These are phyloP conservation scores for Paramuricea clavata DNA, from an alignment of 92 coral and sea anemone species.

Conservation along the genomic window DNA sequence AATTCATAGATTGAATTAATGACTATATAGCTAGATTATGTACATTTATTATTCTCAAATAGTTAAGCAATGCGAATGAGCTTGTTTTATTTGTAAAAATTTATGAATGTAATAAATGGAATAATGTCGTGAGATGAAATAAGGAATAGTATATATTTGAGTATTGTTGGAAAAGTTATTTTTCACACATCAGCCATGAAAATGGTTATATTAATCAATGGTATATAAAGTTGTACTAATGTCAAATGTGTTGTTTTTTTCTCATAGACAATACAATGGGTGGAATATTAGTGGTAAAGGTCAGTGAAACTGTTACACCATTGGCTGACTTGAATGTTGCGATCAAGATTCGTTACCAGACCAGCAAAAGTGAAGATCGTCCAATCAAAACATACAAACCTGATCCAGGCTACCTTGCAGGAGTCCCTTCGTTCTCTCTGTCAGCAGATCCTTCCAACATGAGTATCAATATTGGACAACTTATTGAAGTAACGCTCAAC, in stretches of 20 bases:
- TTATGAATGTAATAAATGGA: too few species aligned
- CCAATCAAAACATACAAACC: constrained; percentile 75
- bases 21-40: too few species aligned
- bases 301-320: constrained; percentile 72
- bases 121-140: too few species aligned
- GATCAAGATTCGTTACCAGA: constrained; percentile 70
- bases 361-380: constrained; percentile 64
- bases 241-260: background rate
- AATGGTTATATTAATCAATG: too few species aligned
- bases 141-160: too few species aligned
- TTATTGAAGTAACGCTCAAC: constrained; percentile 67
- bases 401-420: constrained; percentile 76
- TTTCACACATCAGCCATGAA: too few species aligned
- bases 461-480: constrained; percentile 77
- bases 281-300: constrained; percentile 71
- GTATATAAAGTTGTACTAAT: background rate
- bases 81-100: too few species aligned
- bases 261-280: constrained; percentile 56
- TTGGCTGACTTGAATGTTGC: constrained; percentile 75
- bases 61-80: too few species aligned
- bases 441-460: constrained; percentile 64
- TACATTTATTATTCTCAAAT: too few species aligned
- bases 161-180: too few species aligned
- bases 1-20: too few species aligned
- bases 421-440: constrained; percentile 81